phyloP scores from a whole-genome alignment of 2,113 vertebrate species.

The Etheostoma spectabile region DNA sequence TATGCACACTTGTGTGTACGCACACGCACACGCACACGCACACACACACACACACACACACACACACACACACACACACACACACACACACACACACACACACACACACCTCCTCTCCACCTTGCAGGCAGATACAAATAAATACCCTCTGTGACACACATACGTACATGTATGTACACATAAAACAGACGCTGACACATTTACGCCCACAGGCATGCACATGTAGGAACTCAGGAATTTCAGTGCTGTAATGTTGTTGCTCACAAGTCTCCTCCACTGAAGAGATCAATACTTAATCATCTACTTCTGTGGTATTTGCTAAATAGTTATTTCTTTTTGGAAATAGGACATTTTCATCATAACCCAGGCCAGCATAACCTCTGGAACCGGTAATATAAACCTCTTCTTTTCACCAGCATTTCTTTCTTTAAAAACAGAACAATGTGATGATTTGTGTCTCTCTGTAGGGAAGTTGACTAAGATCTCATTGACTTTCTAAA shows the following conservation, averaged over 20 bases:
- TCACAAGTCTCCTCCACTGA: slow-evolving; percentile 35
- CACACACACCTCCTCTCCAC: slow-evolving; percentile 18
- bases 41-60: slow-evolving; percentile 25
- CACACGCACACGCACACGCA: slow-evolving; percentile 47
- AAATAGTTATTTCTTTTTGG: slow-evolving; percentile 16
- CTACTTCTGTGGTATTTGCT: slow-evolving; percentile 13
- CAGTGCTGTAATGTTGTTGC: slow-evolving; percentile 46
- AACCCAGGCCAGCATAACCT: slow-evolving; percentile 16
- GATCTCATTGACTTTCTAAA: slow-evolving; percentile 34
- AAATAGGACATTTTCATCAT: slow-evolving; percentile 24
- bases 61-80: slow-evolving; percentile 33
- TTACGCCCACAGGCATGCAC: slow-evolving; percentile 76
- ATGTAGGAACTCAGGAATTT: slow-evolving; percentile 76
- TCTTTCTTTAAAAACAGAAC: slow-evolving; percentile 32
- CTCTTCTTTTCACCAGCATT: slow-evolving; percentile 20
- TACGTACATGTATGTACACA: slow-evolving; percentile 61
- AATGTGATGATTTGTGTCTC: slow-evolving; percentile 46
- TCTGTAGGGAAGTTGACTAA: slow-evolving; percentile 12
- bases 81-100: slow-evolving; percentile 10
- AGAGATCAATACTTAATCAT: slow-evolving; percentile 23
- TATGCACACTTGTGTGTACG: slow-evolving; percentile 19
- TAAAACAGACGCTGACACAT: slow-evolving; percentile 78
- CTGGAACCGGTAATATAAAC: neutral
- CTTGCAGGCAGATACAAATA: slow-evolving; percentile 72
- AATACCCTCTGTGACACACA: slow-evolving; percentile 68